Evolutionary conservation across 2,888 invertebrate genomes (phyloP), one percentile per base, ranked within the genome.

Genomic region (Drosophila heteroneura): DNA sequence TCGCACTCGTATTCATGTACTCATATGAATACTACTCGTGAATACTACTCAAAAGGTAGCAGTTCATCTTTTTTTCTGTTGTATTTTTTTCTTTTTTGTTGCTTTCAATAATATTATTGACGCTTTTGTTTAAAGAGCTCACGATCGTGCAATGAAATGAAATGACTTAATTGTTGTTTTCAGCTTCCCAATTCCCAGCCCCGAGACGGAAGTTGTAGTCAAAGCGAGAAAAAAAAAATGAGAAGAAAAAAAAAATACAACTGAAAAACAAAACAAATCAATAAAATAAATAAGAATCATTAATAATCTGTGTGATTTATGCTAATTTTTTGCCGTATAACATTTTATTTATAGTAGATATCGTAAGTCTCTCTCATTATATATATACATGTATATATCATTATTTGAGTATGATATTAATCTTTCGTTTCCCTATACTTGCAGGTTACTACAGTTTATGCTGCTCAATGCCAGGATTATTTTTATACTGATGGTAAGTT

Each of bases 371-470:
- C 41, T 39, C 57, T 51, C 19, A 22, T 32, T 53, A 32, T 22
- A 22, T 47, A 26, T 37, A 41, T 28, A 62, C 37, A 47, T 35
- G 3, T 28, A 5, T 44, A 10, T 28, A 5, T 19, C 7, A 2
- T 22, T 49, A 28, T 19, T 28, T 47, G 19, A 22, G 22, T n/a
- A 22, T 51, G 19, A 64, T 62, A 59, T 49, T 64, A 41, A 75
- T 57, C 28, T 51, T 65, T 59, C 33, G 33, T 68, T 77, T 77
- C 58, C 58, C 54, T 75, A 54, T 73, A 41, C 22, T 85, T 93
- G 57, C 95, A 96, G 96, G 96, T 96, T 96, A 96, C 96, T 96
- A 96, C 96, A 96, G 96, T 96, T 96, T 96, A 96, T 96, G 96
- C 96, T 96, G 96, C 96, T 96, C 96, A 96, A 96, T 96, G 96